Percentiles rank a stretch among this genome's conserved stretches.
Evolutionary conservation across 1,140 invertebrate genomes (phyloP).

Genomic region (Drosophila ohnishii): DNA sequence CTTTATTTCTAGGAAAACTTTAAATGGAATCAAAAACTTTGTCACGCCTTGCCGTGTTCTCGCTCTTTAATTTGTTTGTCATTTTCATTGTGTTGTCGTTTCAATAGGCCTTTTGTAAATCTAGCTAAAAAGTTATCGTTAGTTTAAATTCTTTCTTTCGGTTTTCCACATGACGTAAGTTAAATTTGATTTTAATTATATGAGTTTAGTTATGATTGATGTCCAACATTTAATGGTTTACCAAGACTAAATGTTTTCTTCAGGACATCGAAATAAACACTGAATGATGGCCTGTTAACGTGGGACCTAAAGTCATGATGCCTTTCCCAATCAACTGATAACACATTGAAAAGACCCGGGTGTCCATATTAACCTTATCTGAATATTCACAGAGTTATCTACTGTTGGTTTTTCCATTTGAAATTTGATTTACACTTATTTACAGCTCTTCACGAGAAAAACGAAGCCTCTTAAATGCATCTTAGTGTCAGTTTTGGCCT

Average conservation of each 20-base stretch:
- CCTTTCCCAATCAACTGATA: constrained; percentile 6
- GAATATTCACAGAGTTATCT: constrained; percentile 48
- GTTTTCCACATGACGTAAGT: constrained; percentile 48
- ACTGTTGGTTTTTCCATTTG: constrained; percentile 10
- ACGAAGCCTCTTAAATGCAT: constrained; percentile 51
- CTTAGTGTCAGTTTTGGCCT: constrained; percentile 26
- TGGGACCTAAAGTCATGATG: constrained; percentile 5
- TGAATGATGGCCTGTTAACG: constrained; percentile 13
- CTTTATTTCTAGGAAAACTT: constrained; percentile 67
- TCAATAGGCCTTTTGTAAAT: constrained; percentile 56
- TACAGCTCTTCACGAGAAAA: constrained; percentile 29
- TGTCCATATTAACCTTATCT: constrained; percentile 8
- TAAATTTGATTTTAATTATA: constrained; percentile 33
- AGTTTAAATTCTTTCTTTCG: constrained; percentile 74
- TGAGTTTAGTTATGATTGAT: constrained; percentile 30
- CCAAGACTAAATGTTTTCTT: background rate
- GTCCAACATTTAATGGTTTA: constrained; percentile 10
- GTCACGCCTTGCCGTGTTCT: constrained; percentile 39
- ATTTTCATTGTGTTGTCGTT: constrained; percentile 19
- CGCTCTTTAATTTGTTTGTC: constrained; percentile 39
- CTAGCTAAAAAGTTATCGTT: constrained; percentile 74
- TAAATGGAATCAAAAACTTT: constrained; percentile 77
- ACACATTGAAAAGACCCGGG: constrained; percentile 5
- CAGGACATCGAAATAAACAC: constrained; percentile 3
- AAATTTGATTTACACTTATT: constrained; percentile 47